These are phyloP conservation scores for Diarsia rubi DNA, from an alignment of 2,888 invertebrate species.

Conservation along the genomic window DNA sequence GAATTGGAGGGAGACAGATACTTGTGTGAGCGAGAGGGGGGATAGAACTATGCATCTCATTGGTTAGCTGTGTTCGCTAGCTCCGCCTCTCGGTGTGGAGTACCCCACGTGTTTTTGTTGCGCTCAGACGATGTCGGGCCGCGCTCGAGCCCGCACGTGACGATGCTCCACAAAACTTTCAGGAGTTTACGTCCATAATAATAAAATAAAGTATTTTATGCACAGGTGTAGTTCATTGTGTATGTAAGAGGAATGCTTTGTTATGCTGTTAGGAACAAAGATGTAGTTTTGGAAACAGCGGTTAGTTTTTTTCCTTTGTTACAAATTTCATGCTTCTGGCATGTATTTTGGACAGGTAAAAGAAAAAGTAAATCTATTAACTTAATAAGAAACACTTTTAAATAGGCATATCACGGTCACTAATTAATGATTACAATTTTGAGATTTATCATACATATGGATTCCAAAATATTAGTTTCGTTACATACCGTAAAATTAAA, in stretches of 20 bases:
- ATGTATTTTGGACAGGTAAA: background rate
- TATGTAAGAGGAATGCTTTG: slow-evolving; percentile 36
- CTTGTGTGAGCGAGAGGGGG: slow-evolving; percentile 50
- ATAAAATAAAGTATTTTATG: slow-evolving; percentile 50
- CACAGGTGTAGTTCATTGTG: slow-evolving; percentile 56
- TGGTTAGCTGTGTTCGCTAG: slow-evolving; percentile 67
- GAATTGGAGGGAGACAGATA: slow-evolving; percentile 74
- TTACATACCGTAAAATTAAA: too few relatives aligned
- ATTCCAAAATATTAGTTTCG: too few relatives aligned
- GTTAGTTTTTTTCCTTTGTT: background rate
- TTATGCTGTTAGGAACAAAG: slow-evolving; percentile 26
- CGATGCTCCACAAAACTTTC: slow-evolving; percentile 73
- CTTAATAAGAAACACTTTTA: background rate
- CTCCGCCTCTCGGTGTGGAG: slow-evolving; percentile 76
- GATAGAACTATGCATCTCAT: slow-evolving; percentile 57
- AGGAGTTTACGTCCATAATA: slow-evolving; percentile 72
- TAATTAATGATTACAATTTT: too few relatives aligned
- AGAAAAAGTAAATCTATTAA: background rate
- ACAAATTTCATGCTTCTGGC: background rate
- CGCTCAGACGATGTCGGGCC: slow-evolving; percentile 78
- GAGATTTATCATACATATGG: too few relatives aligned
- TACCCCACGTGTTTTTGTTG: slow-evolving; percentile 84
- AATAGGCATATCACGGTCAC: too few relatives aligned
- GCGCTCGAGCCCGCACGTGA: slow-evolving; percentile 73
- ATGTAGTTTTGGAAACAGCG: slow-evolving; percentile 8